These are phyloP conservation scores for Hylaeus volcanicus DNA, from an alignment of 1,140 invertebrate genomes.

Conservation along the genomic window DNA sequence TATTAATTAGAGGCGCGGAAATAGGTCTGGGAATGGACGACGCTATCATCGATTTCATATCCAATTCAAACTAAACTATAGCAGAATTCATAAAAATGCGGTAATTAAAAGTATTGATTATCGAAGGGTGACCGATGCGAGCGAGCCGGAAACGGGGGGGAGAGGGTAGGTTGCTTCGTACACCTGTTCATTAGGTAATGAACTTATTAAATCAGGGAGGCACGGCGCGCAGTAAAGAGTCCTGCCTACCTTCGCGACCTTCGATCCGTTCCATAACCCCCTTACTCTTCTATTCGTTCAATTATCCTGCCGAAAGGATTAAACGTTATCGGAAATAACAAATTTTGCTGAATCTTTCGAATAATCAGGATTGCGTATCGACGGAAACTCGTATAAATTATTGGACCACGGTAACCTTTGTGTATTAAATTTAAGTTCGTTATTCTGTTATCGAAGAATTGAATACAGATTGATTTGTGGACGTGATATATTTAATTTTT, in stretches of 20 bases:
- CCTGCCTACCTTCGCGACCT: conserved; percentile 57
- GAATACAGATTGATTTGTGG: no score
- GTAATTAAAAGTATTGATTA: conserved; percentile 80
- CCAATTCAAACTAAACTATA: conserved; percentile 70
- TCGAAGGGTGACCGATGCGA: conserved; percentile 58
- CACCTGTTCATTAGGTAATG: conserved; percentile 79
- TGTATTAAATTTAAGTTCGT: no score
- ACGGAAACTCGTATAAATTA: not conserved
- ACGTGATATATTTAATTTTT: no score
- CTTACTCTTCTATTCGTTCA: conserved; percentile 62
- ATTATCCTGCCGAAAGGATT: conserved; percentile 69
- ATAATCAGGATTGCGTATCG: conserved; percentile 49
- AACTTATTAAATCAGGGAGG: conserved; percentile 78
- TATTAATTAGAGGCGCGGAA: conserved; percentile 41
- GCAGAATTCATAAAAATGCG: conserved; percentile 71
- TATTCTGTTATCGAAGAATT: no score
- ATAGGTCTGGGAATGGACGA: conserved; percentile 39
- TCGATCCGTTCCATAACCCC: conserved; percentile 28
- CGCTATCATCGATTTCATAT: conserved; percentile 57
- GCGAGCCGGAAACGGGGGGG: conserved; percentile 5
- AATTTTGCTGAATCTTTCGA: conserved; percentile 55
- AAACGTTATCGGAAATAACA: conserved; percentile 72
- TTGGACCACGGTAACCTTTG: not conserved
- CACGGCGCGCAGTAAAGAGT: conserved; percentile 55
- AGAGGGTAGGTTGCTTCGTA: conserved; percentile 49